Base-by-base conservation (phyloP, 2,888 invertebrate species). In the Drosophila antonietae region DNA sequence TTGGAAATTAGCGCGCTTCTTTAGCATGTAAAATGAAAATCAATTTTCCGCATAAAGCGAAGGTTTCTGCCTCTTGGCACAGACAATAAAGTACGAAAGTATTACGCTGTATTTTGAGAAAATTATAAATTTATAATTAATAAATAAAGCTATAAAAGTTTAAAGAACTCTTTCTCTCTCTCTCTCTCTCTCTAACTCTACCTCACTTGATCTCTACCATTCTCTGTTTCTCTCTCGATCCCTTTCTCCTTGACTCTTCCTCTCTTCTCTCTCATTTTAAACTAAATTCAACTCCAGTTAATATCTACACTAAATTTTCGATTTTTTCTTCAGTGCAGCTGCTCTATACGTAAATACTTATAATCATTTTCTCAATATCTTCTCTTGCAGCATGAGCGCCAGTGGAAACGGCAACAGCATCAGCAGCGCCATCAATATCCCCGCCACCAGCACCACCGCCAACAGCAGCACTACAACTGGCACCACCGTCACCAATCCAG, bases 1-100 rank as follows among this genome's bases (percentile, higher is more conserved):
- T 88, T 86, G 82, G 88, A 88, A 88, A 86, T 88, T 88, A 86
- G 86, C 85, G 80, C 83, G 73, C 82, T 78, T 73, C 69, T 77
- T 81, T 75, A 79, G 71, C 80, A 79, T 83, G 72, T 65, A 75
- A 80, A 83, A 75, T 85, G 74, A 82, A 88, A 88, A 86, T 88
- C 88, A 85, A 88, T 88, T 88, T 55, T 49, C 35, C 56, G 6
- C 7, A 41, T 18, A 18, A 41, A 37, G 8, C 41, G 5, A 41
- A 31, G 7, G 3, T 41, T 28, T 39, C 41, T 55, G 31, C 55
- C 55, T 41, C 55, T 55, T 14, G 51, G 10, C 23, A 31, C 12
- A 41, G 7, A 31, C 5, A 31, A n/a, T 31, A 2, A n/a, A n/a
- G 23, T 28, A 4, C 3, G 8, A 4, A 47, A 15, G 14, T 1